Base-by-base conservation (phyloP, 2,888 invertebrate species). In the Fragum whitleyi region DNA sequence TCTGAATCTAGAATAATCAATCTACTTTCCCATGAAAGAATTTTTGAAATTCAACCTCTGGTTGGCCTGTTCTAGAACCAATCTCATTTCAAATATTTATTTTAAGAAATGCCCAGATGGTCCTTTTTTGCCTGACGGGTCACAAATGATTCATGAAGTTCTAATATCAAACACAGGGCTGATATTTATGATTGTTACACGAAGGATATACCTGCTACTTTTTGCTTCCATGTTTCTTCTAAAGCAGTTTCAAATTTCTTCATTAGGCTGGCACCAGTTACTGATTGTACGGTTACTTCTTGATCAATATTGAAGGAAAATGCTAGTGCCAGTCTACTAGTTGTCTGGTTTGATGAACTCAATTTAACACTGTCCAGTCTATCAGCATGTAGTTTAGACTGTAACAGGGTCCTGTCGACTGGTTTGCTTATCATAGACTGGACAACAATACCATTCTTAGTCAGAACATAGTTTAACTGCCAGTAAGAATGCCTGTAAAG, bases 381-480 rank as follows among this genome's bases (percentile, higher is more conserved):
- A 14, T 65, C 6, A 23, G 42, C 5, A 21, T 65, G 19, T 11
- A 70, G 57, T 16, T 32, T 11, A n/a, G 29, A 11, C 21, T 55
- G 70, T 32, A 70, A 26, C 23, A 72, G 57, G 2, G 70, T 42
- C 26, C 85, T 67, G 55, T 87, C 74, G 59, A 87, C 19, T 7
- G 73, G 21, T 23, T 26, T 21, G 23, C 84, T 84, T 28, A 85
- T 86, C 85, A 87, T 82, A 2, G 86, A 83, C 68, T 86, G 81
- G 23, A 88, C 77, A 14, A 79, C 53, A 42, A 51, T 71, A 21
- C 65, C 62, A 67, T 85, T 85, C 71, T 79, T 85, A 26, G 77
- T 67, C 74, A 88, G 29, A 74, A 86, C 81, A 71, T 88, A 88
- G 9, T 74, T 81, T 9, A 87, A 26, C 71, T 85, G 72, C 88